These are phyloP conservation scores for Camponotus fellah DNA, from an alignment of 2,888 invertebrate genomes.

Conservation along the genomic window DNA sequence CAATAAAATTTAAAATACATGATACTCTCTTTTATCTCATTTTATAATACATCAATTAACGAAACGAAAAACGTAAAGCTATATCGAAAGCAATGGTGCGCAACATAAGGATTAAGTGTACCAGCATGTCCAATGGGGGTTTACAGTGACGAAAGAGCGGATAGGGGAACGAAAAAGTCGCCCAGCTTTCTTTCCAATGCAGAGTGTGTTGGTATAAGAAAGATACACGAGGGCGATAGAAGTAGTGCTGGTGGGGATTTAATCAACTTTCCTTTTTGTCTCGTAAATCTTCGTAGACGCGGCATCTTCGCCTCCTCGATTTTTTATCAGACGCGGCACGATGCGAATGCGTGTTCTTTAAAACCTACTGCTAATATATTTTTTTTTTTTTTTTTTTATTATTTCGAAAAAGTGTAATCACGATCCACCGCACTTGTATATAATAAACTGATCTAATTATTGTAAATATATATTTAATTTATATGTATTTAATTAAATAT, in stretches of 20 bases:
- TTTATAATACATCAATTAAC: constrained; percentile 5
- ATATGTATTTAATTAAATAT: no score
- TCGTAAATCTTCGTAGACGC: constrained; percentile 73
- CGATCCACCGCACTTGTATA: not conserved
- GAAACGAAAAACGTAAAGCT: not conserved
- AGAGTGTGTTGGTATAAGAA: constrained; percentile 50
- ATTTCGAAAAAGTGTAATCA: not conserved
- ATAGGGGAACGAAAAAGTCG: constrained; percentile 31
- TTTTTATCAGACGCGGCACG: constrained; percentile 14
- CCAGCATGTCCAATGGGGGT: constrained; percentile 12
- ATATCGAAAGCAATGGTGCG: constrained; percentile 27
- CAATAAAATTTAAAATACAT: not conserved
- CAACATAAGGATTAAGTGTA: constrained; percentile 49
- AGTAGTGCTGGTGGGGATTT: constrained; percentile 66
- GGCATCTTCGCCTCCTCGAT: constrained; percentile 46
- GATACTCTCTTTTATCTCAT: not conserved
- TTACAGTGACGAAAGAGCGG: constrained; percentile 32
- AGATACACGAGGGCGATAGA: constrained; percentile 52
- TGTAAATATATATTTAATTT: no score
- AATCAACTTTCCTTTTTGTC: constrained; percentile 77
- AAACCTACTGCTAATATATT: constrained; percentile 3
- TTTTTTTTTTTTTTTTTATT: not conserved
- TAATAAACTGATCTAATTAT: not conserved
- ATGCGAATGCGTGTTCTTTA: constrained; percentile 7
- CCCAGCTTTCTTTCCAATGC: constrained; percentile 20